Conservation (phyloP, 2,113 vertebrate species). For the Erythrolamprus reginae region DNA sequence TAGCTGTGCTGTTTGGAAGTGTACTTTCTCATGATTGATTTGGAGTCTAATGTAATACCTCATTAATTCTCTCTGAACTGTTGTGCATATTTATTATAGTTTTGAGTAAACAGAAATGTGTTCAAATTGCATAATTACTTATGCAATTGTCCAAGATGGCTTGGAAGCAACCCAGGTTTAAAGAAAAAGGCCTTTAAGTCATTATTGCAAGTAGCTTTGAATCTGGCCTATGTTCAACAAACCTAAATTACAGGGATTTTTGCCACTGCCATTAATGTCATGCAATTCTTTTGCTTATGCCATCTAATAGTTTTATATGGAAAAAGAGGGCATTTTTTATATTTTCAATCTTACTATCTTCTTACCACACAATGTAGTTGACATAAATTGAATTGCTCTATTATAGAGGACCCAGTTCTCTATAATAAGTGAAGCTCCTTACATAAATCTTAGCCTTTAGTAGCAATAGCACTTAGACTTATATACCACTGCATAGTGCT, state of each 20-base stretch:
- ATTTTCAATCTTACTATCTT: not conserved
- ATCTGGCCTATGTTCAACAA: not conserved
- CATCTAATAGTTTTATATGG: not conserved
- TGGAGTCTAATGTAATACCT: conserved; percentile 26
- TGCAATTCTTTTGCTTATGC: not conserved
- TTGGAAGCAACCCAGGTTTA: not conserved
- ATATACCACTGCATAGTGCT: too few species aligned
- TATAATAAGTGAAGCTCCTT: not conserved
- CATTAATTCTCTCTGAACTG: conserved; percentile 23
- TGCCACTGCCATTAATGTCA: not conserved
- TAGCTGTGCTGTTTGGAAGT: conserved; percentile 29
- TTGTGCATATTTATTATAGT: conserved; percentile 40
- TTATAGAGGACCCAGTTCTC: not conserved
- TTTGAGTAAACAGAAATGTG: conserved; percentile 23
- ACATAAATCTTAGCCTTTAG: not conserved
- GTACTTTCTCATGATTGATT: conserved; percentile 44
- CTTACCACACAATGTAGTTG: not conserved
- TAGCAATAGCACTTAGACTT: too few species aligned
- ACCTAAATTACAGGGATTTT: not conserved
- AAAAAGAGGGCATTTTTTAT: not conserved
- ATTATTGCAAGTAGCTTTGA: not conserved
- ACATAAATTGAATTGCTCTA: not conserved
- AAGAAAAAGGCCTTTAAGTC: not conserved
- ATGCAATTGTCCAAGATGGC: conserved; percentile 19
- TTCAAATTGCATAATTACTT: conserved; percentile 31